A percentile compares a stretch with the other conserved stretches of the same genome.
Conservation (phyloP, 2,888 invertebrate species). For the Subacronicta megacephala region DNA sequence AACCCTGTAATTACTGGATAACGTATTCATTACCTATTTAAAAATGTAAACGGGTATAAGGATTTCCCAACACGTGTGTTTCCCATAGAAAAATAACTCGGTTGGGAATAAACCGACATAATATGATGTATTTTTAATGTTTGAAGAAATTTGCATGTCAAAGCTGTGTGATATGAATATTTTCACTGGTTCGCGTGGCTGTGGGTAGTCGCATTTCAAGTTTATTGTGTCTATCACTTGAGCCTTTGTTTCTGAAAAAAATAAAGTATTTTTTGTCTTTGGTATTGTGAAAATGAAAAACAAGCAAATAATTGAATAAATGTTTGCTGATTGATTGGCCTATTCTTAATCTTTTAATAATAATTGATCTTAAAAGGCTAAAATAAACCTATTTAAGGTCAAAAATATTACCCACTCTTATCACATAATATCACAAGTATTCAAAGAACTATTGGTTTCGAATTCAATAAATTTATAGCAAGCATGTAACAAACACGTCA, state of each 20-base stretch:
- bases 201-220: constrained; percentile 30
- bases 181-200: constrained; percentile 35
- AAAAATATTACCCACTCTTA: too few relatives aligned
- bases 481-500: too few relatives aligned
- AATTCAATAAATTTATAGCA: too few relatives aligned
- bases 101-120: constrained; percentile 43
- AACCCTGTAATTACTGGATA: constrained; percentile 50
- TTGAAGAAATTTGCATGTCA: constrained; percentile 58
- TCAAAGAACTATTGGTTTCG: too few relatives aligned
- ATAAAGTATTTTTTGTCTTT: background rate
- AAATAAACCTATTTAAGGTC: too few relatives aligned
- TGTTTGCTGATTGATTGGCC: too few relatives aligned
- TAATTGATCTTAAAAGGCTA: too few relatives aligned
- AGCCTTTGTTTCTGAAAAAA: constrained; percentile 7
- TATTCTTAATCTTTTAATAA: too few relatives aligned
- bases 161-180: constrained; percentile 55
- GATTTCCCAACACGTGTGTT: constrained; percentile 55
- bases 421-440: too few relatives aligned
- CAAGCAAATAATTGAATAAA: too few relatives aligned
- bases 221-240: constrained; percentile 17
- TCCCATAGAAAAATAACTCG: constrained; percentile 53
- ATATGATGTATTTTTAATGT: constrained; percentile 56
- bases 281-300: too few relatives aligned
- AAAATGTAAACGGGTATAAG: constrained; percentile 47
- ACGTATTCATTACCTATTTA: constrained; percentile 54